These are phyloP conservation scores for Potamarius usumacintae DNA, from an alignment of 2,113 vertebrate species.

Conservation along the genomic window DNA sequence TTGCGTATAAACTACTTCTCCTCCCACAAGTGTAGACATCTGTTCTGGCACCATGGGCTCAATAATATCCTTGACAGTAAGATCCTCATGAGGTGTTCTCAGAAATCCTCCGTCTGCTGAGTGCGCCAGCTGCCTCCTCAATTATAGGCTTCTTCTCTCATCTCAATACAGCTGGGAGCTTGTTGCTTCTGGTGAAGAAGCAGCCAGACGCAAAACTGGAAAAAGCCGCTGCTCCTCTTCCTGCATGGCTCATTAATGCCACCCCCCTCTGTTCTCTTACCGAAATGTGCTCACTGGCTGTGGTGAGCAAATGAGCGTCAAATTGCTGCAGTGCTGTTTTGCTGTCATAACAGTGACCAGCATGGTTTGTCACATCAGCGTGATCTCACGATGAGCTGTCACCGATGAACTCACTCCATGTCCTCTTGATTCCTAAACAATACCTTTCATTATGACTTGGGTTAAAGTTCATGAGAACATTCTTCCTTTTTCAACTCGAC, in stretches of 20 bases:
- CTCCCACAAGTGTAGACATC: slow-evolving; percentile 36
- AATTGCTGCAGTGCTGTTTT: slow-evolving; percentile 29
- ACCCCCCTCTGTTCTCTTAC: slow-evolving; percentile 17
- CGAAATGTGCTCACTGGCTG: slow-evolving; percentile 19
- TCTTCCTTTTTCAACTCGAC: background rate
- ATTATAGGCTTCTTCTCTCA: slow-evolving; percentile 49
- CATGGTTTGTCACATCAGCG: slow-evolving; percentile 8
- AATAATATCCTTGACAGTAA: slow-evolving; percentile 46
- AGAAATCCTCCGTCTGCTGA: slow-evolving; percentile 45
- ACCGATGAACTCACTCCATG: background rate
- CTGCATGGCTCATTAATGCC: slow-evolving; percentile 18
- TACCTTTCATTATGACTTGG: too few species aligned
- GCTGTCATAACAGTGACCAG: slow-evolving; percentile 16
- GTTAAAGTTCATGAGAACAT: background rate
- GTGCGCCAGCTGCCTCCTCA: slow-evolving; percentile 51
- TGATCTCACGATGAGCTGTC: background rate
- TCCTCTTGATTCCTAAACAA: background rate
- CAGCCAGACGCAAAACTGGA: slow-evolving; percentile 39
- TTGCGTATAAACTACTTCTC: slow-evolving; percentile 3
- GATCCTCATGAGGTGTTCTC: slow-evolving; percentile 39
- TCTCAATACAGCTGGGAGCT: slow-evolving; percentile 48
- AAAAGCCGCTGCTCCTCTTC: slow-evolving; percentile 33
- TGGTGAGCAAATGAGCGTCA: slow-evolving; percentile 30
- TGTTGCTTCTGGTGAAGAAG: slow-evolving; percentile 49
- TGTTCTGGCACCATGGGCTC: slow-evolving; percentile 34